Percentiles rank a stretch among this genome's conserved stretches.
phyloP scores from a whole-genome alignment of 1,140 invertebrate genomes.

The Drosophila littoralis region DNA sequence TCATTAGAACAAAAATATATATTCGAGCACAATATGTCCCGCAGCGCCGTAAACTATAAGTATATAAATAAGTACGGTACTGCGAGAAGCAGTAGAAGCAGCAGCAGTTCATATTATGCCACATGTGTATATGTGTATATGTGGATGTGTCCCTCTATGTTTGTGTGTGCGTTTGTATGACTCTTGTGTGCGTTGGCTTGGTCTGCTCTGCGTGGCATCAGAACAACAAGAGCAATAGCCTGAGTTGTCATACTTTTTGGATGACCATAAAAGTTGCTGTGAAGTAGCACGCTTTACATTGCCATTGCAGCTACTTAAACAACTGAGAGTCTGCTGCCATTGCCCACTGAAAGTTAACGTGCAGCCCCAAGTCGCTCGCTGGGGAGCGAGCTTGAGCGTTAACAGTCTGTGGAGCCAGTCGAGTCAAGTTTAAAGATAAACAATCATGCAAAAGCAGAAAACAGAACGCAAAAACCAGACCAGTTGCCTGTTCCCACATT shows the following conservation, averaged over 20 bases:
- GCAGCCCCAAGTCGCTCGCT: slow-evolving; percentile 60
- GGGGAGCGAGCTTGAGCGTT: slow-evolving; percentile 52
- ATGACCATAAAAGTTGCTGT: slow-evolving; percentile 82
- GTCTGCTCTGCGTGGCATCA: slow-evolving; percentile 26
- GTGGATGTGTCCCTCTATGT: slow-evolving; percentile 7
- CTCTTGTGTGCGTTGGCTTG: slow-evolving; percentile 19
- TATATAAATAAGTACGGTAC: slow-evolving; percentile 79
- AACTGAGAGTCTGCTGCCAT: slow-evolving; percentile 13
- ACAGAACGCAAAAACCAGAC: slow-evolving; percentile 6
- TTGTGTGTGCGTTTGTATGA: not conserved
- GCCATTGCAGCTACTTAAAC: slow-evolving; percentile 53
- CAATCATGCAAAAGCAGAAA: slow-evolving; percentile 47
- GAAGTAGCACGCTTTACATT: slow-evolving; percentile 71
- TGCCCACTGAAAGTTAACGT: slow-evolving; percentile 60
- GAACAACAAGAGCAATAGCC: slow-evolving; percentile 71
- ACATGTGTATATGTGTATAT: slow-evolving; percentile 34
- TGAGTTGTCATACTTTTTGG: slow-evolving; percentile 81
- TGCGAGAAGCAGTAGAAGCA: slow-evolving; percentile 37
- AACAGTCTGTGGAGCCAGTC: slow-evolving; percentile 71
- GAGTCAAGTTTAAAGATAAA: slow-evolving; percentile 75
- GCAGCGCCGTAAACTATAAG: slow-evolving; percentile 81
- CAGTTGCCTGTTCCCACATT: slow-evolving; percentile 1
- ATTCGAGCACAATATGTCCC: slow-evolving; percentile 79
- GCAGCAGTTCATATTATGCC: slow-evolving; percentile 68
- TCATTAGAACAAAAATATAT: slow-evolving; percentile 83